phyloP scores from a whole-genome alignment of 2,797 vertebrate genomes.

The Gambusia yucatana region DNA sequence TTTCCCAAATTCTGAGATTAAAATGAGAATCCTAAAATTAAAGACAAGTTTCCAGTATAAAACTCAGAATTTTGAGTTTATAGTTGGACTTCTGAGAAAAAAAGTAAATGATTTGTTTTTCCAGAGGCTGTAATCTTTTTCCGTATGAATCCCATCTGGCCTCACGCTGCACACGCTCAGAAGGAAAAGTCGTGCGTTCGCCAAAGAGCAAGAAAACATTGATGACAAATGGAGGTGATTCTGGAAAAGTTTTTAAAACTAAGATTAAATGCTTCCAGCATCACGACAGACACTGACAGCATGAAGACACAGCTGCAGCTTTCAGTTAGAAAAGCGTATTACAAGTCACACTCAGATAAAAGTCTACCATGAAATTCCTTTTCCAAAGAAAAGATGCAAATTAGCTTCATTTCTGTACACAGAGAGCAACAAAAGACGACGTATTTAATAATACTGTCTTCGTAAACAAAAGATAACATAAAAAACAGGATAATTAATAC shows the following conservation, averaged over 20 bases:
- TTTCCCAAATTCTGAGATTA: neutral
- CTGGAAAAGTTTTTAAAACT: slow-evolving; percentile 15
- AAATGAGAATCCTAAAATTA: neutral
- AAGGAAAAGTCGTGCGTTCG: neutral
- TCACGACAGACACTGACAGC: slow-evolving; percentile 12
- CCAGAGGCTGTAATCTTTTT: neutral
- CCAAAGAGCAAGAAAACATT: slow-evolving; percentile 23
- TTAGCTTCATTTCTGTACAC: slow-evolving; percentile 68
- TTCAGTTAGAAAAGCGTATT: slow-evolving; percentile 23
- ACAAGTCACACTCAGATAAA: slow-evolving; percentile 60
- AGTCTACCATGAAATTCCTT: slow-evolving; percentile 70
- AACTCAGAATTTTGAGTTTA: no score
- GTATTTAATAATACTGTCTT: slow-evolving; percentile 55
- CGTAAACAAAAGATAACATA: slow-evolving; percentile 52
- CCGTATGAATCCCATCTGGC: slow-evolving; percentile 1
- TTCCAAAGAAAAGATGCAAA: slow-evolving; percentile 75
- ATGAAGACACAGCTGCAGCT: slow-evolving; percentile 24
- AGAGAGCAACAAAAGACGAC: slow-evolving; percentile 30
- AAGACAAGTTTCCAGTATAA: no score
- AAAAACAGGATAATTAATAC: slow-evolving; percentile 38
- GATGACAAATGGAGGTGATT: slow-evolving; percentile 14
- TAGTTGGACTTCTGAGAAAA: no score
- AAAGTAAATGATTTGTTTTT: no score
- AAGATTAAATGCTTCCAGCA: slow-evolving; percentile 12
- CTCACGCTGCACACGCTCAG: slow-evolving; percentile 2